Percentiles rank a stretch among this genome's conserved stretches.
Evolutionary conservation across 1,140 invertebrate genomes (phyloP).

Genomic region (Acromyrmex heyeri): DNA sequence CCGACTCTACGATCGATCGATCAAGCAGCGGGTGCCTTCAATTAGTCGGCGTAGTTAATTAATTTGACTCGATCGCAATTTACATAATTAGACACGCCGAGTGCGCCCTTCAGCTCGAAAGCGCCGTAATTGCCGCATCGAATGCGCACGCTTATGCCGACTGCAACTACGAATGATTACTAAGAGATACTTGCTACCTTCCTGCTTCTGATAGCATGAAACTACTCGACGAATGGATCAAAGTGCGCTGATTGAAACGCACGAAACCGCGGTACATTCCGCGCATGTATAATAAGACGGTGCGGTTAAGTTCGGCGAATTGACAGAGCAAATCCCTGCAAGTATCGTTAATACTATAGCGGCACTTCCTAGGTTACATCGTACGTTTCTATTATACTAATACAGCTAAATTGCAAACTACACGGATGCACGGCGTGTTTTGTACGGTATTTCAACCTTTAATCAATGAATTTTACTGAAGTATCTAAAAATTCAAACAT

Average conservation of each 20-base stretch:
- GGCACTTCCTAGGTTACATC: neutral
- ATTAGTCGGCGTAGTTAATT: slow-evolving; percentile 70
- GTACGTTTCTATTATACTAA: neutral
- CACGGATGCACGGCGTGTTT: neutral
- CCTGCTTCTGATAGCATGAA: slow-evolving; percentile 26
- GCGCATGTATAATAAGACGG: slow-evolving; percentile 21
- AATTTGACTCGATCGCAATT: slow-evolving; percentile 71
- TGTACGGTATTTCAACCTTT: neutral
- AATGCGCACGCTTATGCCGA: slow-evolving; percentile 38
- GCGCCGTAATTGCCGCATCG: slow-evolving; percentile 52
- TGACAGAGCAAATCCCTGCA: slow-evolving; percentile 13
- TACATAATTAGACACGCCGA: slow-evolving; percentile 69
- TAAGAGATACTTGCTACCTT: slow-evolving; percentile 30
- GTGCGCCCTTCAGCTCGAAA: slow-evolving; percentile 27
- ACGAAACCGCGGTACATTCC: neutral
- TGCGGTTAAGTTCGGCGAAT: slow-evolving; percentile 33
- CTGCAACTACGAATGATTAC: slow-evolving; percentile 41
- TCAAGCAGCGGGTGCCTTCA: slow-evolving; percentile 67
- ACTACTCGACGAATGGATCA: slow-evolving; percentile 28
- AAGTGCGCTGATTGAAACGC: slow-evolving; percentile 44
- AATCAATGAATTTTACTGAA: neutral
- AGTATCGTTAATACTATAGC: slow-evolving; percentile 29
- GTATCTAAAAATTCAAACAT: no score
- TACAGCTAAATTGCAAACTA: neutral
- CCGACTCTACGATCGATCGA: slow-evolving; percentile 66